Evolutionary conservation across 2,888 invertebrate genomes (phyloP).

Genomic region (Blera fallax): DNA sequence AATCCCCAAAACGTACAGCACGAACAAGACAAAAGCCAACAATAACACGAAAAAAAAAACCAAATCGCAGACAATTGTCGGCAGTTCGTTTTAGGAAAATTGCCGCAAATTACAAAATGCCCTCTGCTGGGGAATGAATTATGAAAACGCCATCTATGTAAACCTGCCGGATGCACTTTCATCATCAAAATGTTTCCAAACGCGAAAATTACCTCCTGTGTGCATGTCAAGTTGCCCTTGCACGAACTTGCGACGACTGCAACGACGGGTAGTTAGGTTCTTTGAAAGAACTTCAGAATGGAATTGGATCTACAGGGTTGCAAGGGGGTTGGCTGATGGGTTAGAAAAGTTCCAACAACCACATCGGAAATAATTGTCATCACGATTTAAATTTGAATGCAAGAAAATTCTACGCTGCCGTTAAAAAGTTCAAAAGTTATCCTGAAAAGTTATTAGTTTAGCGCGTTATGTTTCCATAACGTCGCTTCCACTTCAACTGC

Average conservation of each 20-base stretch:
- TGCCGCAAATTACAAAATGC: constrained; percentile 68
- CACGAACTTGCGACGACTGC: constrained; percentile 51
- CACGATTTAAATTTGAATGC: constrained; percentile 72
- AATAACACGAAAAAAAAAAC: neutral
- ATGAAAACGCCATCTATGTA: constrained; percentile 68
- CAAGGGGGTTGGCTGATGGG: neutral
- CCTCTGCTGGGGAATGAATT: constrained; percentile 69
- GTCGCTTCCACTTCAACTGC: constrained; percentile 63
- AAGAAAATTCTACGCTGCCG: constrained; percentile 67
- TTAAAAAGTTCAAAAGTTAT: constrained; percentile 71
- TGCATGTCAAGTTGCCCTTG: constrained; percentile 71
- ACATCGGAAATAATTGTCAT: constrained; percentile 73
- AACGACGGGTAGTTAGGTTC: neutral
- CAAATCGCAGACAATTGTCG: constrained; percentile 38
- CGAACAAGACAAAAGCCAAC: neutral
- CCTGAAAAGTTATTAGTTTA: constrained; percentile 68
- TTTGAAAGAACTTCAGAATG: constrained; percentile 48
- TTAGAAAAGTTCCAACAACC: constrained; percentile 61
- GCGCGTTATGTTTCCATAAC: constrained; percentile 63
- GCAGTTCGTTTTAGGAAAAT: constrained; percentile 62
- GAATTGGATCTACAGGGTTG: constrained; percentile 46
- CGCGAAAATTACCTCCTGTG: constrained; percentile 72
- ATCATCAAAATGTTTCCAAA: constrained; percentile 71
- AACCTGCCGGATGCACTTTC: constrained; percentile 71
- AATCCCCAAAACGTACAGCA: neutral